Evolutionary conservation across 1,140 invertebrate species (phyloP).

Genomic region (Philotrypesis tridentata): DNA sequence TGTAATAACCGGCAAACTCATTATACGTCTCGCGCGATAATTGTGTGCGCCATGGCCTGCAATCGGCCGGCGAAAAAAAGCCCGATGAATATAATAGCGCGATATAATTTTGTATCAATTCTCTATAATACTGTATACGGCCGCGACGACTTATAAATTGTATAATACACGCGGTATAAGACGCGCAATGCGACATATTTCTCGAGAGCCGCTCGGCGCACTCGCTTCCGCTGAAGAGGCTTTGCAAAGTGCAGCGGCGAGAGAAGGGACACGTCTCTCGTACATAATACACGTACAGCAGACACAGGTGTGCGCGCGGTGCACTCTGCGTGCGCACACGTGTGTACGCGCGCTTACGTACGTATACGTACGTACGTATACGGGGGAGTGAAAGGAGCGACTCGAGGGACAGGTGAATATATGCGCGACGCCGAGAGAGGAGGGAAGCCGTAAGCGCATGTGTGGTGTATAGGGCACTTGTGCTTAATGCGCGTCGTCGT

Average conservation of each 20-base stretch:
- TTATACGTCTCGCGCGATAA: not conserved
- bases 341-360: too few species aligned
- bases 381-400: constrained; percentile 14
- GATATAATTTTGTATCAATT: too few species aligned
- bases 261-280: not conserved
- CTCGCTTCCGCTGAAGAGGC: not conserved
- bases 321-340: too few species aligned
- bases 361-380: not conserved
- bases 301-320: too few species aligned
- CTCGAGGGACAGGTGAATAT: constrained; percentile 39
- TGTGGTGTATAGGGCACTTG: constrained; percentile 27
- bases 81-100: too few species aligned
- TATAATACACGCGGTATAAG: not conserved
- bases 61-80: not conserved
- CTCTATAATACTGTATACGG: too few species aligned
- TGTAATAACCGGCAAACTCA: not conserved
- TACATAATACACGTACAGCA: too few species aligned
- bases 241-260: not conserved
- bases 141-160: too few species aligned
- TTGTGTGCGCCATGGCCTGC: not conserved
- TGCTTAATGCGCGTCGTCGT: constrained; percentile 28
- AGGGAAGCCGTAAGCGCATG: constrained; percentile 4
- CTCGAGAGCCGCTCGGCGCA: not conserved
- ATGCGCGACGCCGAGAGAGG: too few species aligned
- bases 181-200: not conserved